A percentile compares a stretch with the other conserved stretches of the same genome.
phyloP scores from a whole-genome alignment of 2,113 vertebrate genomes.

The Zosterops borbonicus region DNA sequence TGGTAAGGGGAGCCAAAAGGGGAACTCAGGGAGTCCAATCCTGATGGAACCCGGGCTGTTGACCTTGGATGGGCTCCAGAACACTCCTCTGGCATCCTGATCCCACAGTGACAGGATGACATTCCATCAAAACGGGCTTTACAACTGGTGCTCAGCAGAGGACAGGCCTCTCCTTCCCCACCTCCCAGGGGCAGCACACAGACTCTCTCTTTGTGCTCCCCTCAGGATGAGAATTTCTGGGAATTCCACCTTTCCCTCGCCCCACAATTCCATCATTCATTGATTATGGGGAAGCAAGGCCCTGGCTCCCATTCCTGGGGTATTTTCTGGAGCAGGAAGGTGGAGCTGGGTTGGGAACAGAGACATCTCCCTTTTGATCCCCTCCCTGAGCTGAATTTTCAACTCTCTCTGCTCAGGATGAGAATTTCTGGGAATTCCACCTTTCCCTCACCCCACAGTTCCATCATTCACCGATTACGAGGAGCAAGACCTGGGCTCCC shows the following conservation, averaged over 20 bases:
- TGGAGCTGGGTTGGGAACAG: neutral
- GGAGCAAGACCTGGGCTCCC: neutral
- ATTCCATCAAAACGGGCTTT: neutral
- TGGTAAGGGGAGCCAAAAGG: neutral
- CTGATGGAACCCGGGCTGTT: neutral
- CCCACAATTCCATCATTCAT: neutral
- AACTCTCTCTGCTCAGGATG: neutral
- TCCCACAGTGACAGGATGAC: neutral
- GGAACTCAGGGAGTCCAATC: neutral
- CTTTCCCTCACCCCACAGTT: neutral
- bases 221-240: neutral
- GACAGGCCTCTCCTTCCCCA: neutral
- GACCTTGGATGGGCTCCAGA: neutral
- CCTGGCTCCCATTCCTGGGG: neutral
- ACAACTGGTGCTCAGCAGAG: neutral
- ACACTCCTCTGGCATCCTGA: neutral
- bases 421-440: conserved; percentile 59
- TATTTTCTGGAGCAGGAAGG: conserved; percentile 20
- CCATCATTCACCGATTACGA: neutral
- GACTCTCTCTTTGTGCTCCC: neutral
- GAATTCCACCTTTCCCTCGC: conserved; percentile 9
- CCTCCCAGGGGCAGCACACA: neutral
- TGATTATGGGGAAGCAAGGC: conserved; percentile 5
- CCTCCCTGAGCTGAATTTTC: neutral
- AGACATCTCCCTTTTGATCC: neutral